Evolutionary conservation across 2,113 vertebrate genomes (phyloP).

Genomic region (Jaculus jaculus): DNA sequence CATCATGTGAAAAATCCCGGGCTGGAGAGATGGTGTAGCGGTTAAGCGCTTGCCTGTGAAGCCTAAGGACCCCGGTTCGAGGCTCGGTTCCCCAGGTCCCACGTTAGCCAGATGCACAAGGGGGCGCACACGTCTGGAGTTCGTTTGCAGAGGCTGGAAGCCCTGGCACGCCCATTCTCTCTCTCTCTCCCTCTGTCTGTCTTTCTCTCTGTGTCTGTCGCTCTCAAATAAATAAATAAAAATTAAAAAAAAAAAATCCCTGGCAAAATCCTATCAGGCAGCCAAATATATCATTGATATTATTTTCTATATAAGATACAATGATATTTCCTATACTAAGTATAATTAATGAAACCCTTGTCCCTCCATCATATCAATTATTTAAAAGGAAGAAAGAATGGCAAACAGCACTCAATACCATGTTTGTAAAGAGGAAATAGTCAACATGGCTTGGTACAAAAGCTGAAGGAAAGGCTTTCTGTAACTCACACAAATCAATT

Average conservation of each 20-base stretch:
- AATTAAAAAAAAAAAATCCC: neutral
- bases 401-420: neutral
- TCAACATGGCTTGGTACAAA: neutral
- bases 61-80: no score
- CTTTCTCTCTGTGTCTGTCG: no score
- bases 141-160: no score
- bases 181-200: no score
- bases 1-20: neutral
- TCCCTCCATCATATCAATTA: neutral
- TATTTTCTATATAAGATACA: conserved; percentile 10
- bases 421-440: neutral
- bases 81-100: no score
- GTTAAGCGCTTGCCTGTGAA: no score
- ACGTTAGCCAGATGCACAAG: no score
- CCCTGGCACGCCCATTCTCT: no score
- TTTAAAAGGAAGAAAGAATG: conserved; percentile 1
- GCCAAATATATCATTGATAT: neutral
- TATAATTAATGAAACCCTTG: neutral
- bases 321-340: neutral
- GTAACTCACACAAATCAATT: neutral
- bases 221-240: no score
- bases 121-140: no score
- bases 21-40: no score
- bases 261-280: neutral
- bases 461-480: neutral